Conservation (phyloP, 2,797 vertebrate genomes). For the Megaceryle alcyon region DNA sequence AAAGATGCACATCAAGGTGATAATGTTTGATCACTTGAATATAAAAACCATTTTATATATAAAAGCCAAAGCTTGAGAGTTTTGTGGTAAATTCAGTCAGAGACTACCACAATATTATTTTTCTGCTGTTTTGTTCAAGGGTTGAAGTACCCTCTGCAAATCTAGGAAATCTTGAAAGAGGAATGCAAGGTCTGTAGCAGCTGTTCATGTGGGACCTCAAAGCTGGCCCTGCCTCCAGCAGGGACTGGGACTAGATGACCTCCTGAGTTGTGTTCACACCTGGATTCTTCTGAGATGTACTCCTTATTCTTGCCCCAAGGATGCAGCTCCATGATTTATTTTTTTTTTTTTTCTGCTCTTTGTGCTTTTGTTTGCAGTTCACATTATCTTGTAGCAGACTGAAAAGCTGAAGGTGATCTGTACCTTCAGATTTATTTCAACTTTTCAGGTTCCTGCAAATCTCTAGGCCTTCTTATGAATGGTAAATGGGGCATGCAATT, state of each 20-base stretch:
- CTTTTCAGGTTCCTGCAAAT: background rate
- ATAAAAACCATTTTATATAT: background rate
- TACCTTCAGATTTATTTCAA: background rate
- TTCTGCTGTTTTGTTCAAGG: background rate
- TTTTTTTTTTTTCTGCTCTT: background rate
- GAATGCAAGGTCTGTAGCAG: background rate
- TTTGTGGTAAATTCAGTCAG: background rate
- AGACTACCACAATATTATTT: background rate
- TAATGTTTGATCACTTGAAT: background rate
- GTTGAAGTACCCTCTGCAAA: background rate
- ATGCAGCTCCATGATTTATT: background rate
- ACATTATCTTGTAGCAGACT: background rate
- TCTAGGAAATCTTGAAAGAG: background rate
- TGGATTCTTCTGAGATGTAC: background rate
- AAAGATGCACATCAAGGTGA: background rate
- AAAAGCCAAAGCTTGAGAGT: background rate
- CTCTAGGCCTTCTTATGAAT: background rate
- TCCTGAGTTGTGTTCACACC: background rate
- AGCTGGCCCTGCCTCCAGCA: background rate
- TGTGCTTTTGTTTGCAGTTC: background rate
- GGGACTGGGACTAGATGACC: background rate
- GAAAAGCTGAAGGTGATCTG: background rate
- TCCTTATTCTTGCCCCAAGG: background rate
- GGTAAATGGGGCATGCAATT: background rate
- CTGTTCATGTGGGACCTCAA: background rate